Evolutionary conservation across 2,888 invertebrate genomes (phyloP), one percentile per base, ranked within the genome.

Genomic region (Labia minor): DNA sequence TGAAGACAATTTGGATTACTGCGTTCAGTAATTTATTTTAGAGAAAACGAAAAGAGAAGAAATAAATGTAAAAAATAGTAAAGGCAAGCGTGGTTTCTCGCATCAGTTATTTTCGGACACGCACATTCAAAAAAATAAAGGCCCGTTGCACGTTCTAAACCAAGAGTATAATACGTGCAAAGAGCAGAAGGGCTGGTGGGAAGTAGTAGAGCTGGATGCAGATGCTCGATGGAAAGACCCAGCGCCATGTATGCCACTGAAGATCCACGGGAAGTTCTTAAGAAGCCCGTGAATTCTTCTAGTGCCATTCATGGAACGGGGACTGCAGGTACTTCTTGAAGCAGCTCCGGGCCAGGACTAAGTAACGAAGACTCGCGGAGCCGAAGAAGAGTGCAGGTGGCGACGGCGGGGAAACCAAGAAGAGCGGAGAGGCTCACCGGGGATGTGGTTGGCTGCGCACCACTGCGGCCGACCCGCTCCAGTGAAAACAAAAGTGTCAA

Each of bases 211-310:
- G n/a, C 16, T 49, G 49, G 16, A 49, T 26, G 26, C 8, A 26
- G 26, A 26, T 8, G 26, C 26, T 49, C 49, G 49, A 3, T 14
- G 49, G 26, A 26, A 49, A 49, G 49, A 3, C 49, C 49, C 49
- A 4, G 49, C 68, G 16, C 70, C 67, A 64, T 20, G 68, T 84
- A 85, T 85, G 85, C 84, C 85, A 85, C 85, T 84, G 83, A 84
- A 84, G 85, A 84, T 83, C 80, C 85, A 85, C 85, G 85, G 84
- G 84, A 77, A 75, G 19, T 8, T 67, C 61, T 73, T 73, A 73
- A 80, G 81, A 78, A 83, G 85, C 87, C 87, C 88, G 88, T 88
- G 88, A 88, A 88, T 88, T 87, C 88, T 88, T 87, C 87, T 87
- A 88, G 88, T 88, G 88, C 88, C 88, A 88, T 88, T 87, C 85